phyloP scores from a whole-genome alignment of 2,888 invertebrate species.

The Eupeodes luniger region DNA sequence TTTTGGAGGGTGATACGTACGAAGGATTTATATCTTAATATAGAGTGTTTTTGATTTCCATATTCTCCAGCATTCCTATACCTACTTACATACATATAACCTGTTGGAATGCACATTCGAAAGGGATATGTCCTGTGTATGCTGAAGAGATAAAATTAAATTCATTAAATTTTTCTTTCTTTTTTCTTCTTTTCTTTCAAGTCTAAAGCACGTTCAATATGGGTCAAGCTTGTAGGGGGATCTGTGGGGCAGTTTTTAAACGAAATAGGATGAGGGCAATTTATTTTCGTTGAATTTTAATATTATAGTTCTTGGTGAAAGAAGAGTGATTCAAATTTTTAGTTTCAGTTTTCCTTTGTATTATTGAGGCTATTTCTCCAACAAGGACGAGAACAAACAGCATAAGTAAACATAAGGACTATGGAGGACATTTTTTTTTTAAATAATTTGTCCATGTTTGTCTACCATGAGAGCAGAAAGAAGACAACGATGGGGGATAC shows the following conservation, averaged over 20 bases:
- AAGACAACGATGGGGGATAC: neutral
- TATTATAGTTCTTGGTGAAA: slow-evolving; percentile 63
- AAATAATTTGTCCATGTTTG: slow-evolving; percentile 14
- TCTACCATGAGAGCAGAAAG: neutral
- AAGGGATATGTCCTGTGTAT: slow-evolving; percentile 37
- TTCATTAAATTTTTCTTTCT: slow-evolving; percentile 48
- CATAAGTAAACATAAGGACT: slow-evolving; percentile 53
- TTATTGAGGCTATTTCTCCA: slow-evolving; percentile 13
- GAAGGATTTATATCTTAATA: no score
- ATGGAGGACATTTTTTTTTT: slow-evolving; percentile 3
- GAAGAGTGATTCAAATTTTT: slow-evolving; percentile 70
- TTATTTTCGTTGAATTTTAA: slow-evolving; percentile 74
- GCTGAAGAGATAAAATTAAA: slow-evolving; percentile 63
- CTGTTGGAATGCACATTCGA: slow-evolving; percentile 68
- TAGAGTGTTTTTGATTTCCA: slow-evolving; percentile 13
- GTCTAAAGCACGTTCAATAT: slow-evolving; percentile 45
- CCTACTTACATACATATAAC: slow-evolving; percentile 12
- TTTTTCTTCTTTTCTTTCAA: neutral
- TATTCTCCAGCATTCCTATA: slow-evolving; percentile 20
- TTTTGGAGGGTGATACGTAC: no score
- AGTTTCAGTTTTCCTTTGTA: neutral
- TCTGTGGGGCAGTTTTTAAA: slow-evolving; percentile 14
- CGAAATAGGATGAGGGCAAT: slow-evolving; percentile 69
- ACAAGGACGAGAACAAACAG: slow-evolving; percentile 47
- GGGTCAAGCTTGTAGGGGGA: slow-evolving; percentile 62